Base-by-base conservation (phyloP, 2,113 vertebrate genomes). In the Anser brachyrhynchus region DNA sequence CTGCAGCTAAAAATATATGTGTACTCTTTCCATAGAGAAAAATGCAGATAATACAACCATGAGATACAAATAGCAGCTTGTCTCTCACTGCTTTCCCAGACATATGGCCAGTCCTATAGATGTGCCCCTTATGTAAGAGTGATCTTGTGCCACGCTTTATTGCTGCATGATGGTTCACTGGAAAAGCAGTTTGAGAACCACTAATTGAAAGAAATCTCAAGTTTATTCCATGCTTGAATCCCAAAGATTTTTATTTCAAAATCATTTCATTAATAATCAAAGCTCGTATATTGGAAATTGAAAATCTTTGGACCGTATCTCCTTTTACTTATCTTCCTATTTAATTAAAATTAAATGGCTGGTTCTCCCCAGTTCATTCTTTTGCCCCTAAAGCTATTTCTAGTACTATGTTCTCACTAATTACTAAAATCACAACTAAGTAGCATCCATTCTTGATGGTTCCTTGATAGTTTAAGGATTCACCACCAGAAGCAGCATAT, bases 291-390 rank as follows among this genome's bases (percentile, higher is more conserved):
- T 61, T 70, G 72, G 55, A 76, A 84, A 78, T 29, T 39, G 25
- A 69, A 20, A 52, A 75, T 75, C 59, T 90, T 90, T 55, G 16
- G 55, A 33, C 21, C 70, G 3, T 54, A 54, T 41, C 31, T 90
- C 16, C 37, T 84, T 89, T 89, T 81, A 29, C 43, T 92, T 96
- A 61, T 87, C 54, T 90, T 93, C 67, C 31, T 23, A 3, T 82
- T 93, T 78, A 92, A 87, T 95, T 91, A 81, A 69, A 72, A 49
- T 70, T 52, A 59, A 84, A 77, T 91, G 84, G 46, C 46, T 84
- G 17, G 72, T 84, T 89, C 39, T 92, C 28, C 29, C 72, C 58
- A 87, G 65, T 61, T 87, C 17, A 33, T 82, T 93, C 70, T 87
- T 89, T 75, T 89, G 33, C 44, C 73, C 76, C 84, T 91, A 69